Percentiles rank a stretch among this genome's conserved stretches.
These are phyloP conservation scores for Cheiracanthium punctorium DNA, from an alignment of 2,888 invertebrate genomes.

Conservation along the genomic window DNA sequence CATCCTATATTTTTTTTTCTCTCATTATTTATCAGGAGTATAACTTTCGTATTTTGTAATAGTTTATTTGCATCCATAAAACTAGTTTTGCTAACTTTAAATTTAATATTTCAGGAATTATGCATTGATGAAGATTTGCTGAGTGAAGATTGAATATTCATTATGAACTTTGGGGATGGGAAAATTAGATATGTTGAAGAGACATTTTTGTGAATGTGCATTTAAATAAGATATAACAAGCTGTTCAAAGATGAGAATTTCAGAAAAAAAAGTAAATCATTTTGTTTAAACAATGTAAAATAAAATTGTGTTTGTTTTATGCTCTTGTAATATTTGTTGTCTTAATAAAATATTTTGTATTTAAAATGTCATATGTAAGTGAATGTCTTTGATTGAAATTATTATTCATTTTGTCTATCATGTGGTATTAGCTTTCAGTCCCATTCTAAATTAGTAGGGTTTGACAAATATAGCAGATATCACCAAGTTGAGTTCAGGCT, in stretches of 20 bases:
- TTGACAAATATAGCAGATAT: too few relatives aligned
- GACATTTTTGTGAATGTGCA: too few relatives aligned
- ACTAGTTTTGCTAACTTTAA: slow-evolving; percentile 7
- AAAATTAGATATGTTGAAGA: too few relatives aligned
- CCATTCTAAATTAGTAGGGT: too few relatives aligned
- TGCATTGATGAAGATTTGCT: slow-evolving; percentile 85
- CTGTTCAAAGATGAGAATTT: background rate
- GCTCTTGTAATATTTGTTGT: background rate
- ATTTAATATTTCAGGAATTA: slow-evolving; percentile 80
- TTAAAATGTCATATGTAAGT: background rate
- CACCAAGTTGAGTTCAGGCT: too few relatives aligned
- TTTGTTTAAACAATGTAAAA: background rate
- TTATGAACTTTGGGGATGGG: background rate
- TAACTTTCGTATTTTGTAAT: too few relatives aligned
- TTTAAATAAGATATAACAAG: background rate
- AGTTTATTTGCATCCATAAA: too few relatives aligned
- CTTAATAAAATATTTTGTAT: background rate
- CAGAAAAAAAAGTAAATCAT: background rate
- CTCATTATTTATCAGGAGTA: too few relatives aligned
- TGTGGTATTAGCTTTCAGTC: too few relatives aligned
- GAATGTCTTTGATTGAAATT: too few relatives aligned
- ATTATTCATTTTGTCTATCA: too few relatives aligned
- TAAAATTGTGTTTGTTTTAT: background rate
- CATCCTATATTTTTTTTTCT: too few relatives aligned
- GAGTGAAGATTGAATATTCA: slow-evolving; percentile 78